Percentiles rank a stretch among this genome's conserved stretches.
Conservation (phyloP, 2,888 invertebrate genomes). For the Tromatobia lineatoria region DNA sequence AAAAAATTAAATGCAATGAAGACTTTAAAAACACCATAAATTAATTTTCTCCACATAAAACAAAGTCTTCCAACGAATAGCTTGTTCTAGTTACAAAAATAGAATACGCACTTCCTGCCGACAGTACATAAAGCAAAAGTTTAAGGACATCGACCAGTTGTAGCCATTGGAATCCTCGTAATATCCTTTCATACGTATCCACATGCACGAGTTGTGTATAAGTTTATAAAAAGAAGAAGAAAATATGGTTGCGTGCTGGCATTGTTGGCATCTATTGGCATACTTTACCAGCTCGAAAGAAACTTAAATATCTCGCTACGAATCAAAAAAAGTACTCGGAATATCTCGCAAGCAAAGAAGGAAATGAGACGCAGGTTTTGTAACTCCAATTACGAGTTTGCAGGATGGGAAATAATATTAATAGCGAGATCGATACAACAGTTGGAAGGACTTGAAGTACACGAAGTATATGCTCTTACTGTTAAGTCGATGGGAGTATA, state of each 20-base stretch:
- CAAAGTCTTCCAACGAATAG: not conserved
- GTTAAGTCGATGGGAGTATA: slow-evolving; percentile 42
- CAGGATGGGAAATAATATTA: slow-evolving; percentile 22
- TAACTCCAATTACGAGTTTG: slow-evolving; percentile 19
- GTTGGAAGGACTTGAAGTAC: slow-evolving; percentile 11
- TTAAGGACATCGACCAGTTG: slow-evolving; percentile 51
- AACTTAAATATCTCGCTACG: slow-evolving; percentile 43
- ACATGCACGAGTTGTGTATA: not conserved
- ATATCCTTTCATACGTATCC: slow-evolving; percentile 48
- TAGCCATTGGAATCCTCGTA: slow-evolving; percentile 31
- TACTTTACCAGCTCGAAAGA: slow-evolving; percentile 45
- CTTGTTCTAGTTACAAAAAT: not conserved
- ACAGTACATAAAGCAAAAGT: slow-evolving; percentile 28
- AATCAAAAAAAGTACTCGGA: slow-evolving; percentile 5
- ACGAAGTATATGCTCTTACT: slow-evolving; percentile 13
- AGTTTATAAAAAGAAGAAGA: not conserved
- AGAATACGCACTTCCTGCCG: not conserved
- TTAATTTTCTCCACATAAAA: not conserved
- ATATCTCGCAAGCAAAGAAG: slow-evolving; percentile 6
- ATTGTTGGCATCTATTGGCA: slow-evolving; percentile 45
- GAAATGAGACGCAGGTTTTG: slow-evolving; percentile 9
- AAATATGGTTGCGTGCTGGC: slow-evolving; percentile 55
- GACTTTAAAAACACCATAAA: not conserved
- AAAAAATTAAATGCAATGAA: not conserved
- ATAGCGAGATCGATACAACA: slow-evolving; percentile 40